Evolutionary conservation across 2,888 invertebrate genomes (phyloP), one percentile per base, ranked within the genome.

Genomic region (Chymomyza caudatula): DNA sequence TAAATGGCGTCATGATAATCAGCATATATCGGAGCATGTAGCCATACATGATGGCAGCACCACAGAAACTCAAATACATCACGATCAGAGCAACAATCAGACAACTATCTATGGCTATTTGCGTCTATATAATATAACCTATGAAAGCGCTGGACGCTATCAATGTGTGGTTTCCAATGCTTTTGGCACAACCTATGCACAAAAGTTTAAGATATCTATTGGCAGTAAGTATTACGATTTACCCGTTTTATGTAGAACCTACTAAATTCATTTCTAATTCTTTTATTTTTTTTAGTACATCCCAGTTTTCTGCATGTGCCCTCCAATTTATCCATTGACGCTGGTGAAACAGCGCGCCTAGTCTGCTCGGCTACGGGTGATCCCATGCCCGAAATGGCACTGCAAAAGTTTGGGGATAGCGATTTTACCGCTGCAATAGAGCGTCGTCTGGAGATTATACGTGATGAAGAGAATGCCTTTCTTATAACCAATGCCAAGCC

Each of bases 341-440:
- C 96, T 15, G 97, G 97, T 6, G 94, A 94, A 73, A 96, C 95
- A 13, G 98, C 96, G 0, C 94, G 94, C 63, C 92, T 98, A 25
- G 97, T 97, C 86, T 98, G 98, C 92, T 95, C 96, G 13, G 98
- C 98, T 2, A 93, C 93, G 65, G 98, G 98, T 0, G 95, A 96
- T 86, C 98, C 98, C 0, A 91, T 93, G 56, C 98, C 98, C 17
- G 95, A 96, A 91, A 96, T 97, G 78, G 95, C 96, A 0, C 95
- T 97, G 95, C 95, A 96, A 83, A 97, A 97, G 90, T 96, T 96
- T 91, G 96, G 96, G n/a, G 96, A 96, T 0, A 95, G 96, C 87
- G 96, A 97, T 87, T 98, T 98, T 89, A 98, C 98, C 5, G 98
- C 98, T 4, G 98, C 98, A 6, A 93, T 95, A 77, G 98, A 98